Evolutionary conservation across 1,140 invertebrate genomes (phyloP), one percentile per base, ranked within the genome.

Genomic region (Tribolium madens): DNA sequence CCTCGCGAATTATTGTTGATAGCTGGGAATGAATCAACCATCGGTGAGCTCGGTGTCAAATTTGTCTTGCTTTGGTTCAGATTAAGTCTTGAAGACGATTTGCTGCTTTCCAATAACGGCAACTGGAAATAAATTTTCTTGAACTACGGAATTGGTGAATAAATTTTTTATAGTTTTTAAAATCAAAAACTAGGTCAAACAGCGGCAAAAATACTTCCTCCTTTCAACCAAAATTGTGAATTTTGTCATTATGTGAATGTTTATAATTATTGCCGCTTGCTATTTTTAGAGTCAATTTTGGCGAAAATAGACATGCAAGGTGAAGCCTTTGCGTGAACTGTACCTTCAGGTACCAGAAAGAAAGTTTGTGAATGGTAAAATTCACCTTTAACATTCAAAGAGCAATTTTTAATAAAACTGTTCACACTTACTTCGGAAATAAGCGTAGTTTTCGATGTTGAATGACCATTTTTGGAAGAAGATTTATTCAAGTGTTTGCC

Each of bases 1-100:
- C 60, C 76, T 57, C 80, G 73, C 0, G 79, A 52, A 42, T 85
- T 84, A 72, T 85, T 84, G 52, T 85, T 85, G 73, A 85, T 84
- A 36, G 80, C 77, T 5, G 83, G 83, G 48, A 84, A 82, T 17
- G 80, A 77, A 68, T 85, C 84, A 4, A 81, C 77, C 60, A 82
- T 77, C 10, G 84, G 84, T 60, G 84, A 83, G 13, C 77, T 77
- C 12, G 84, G 84, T 12, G 83, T 84, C 33, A 76, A 73, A 70
- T 79, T 73, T 68, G 75, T 78, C 78, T 78, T 78, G 73, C 81
- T 74, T 75, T 78, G 79, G 57, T 80, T 84, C 6, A 84, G 75
- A 71, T 83, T 84, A 15, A 84, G 64, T 73, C 81, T 81, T 13
- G 83, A 81, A 33, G 83, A 79, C 50, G 82, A 79, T 81, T 84